Evolutionary conservation across 2,888 invertebrate species (phyloP), one percentile per base, ranked within the genome.

Genomic region (Glyphotaelius pellucidus): DNA sequence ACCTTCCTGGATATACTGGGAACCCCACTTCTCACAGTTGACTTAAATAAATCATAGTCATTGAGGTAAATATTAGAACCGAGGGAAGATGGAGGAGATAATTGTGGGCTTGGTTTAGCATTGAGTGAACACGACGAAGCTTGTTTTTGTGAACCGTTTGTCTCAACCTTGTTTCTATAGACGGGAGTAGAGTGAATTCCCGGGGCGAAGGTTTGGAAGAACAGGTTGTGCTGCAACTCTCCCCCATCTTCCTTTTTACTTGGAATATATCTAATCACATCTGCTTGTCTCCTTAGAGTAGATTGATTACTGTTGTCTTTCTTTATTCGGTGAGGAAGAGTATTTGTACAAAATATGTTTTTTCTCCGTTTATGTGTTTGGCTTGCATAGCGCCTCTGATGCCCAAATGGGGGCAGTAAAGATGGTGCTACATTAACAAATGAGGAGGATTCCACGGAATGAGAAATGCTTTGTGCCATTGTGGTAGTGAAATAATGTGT

Each of bases 101-200:
- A 38, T 81, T 90, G 90, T 31, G 67, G 32, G 85, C 85, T 92
- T 42, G 80, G 80, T 87, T 92, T 92, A 47, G 35, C 80, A 80
- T 91, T 87, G 30, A 92, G 47, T 35, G 92, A 92, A 81, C 35
- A 90, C 80, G 90, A 89, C 52, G 92, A 90, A 42, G 88, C 32
- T 79, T 67, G 80, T 83, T 86, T 93, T 80, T 79, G 90, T 47
- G 67, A 38, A 90, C 79, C 91, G 87, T 90, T 89, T 32, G 90
- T 42, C 30, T 93, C 90, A 79, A 80, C 83, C 89, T 90, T 92
- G 52, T 89, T 86, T 79, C 90, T 91, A 30, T 91, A 86, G 31
- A 93, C 90, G 9, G 93, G 93, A 38, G 93, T 93, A 3, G 93
- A 93, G 86, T 93, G 93, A 4, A 93, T 90, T 35, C 91, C 92